Evolutionary conservation across 92 coral and sea anemone species (phyloP).

Genomic region (Zoanthus sansibaricus): DNA sequence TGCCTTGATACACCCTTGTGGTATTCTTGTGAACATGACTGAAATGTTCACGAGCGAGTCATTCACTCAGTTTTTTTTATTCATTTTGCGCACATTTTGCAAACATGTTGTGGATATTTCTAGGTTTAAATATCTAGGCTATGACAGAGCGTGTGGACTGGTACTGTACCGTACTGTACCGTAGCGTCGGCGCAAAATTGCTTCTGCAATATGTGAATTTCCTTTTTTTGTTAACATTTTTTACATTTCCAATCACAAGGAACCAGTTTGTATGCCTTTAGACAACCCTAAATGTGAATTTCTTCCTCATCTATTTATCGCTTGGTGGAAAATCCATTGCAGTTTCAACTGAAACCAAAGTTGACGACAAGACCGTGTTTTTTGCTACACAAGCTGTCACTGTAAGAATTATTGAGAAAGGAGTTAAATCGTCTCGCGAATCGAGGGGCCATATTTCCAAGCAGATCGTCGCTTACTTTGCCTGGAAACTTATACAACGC

Average conservation of each 20-base stretch:
- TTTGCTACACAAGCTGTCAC: no score
- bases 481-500: no score
- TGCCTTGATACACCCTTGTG: slow-evolving; percentile 10
- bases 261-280: slow-evolving; percentile 42
- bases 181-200: slow-evolving; percentile 44
- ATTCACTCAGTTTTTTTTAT: slow-evolving; percentile 34
- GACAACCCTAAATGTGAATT: slow-evolving; percentile 42
- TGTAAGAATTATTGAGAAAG: no score
- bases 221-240: slow-evolving; percentile 35
- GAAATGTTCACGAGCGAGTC: slow-evolving; percentile 58
- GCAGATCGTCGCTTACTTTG: no score
- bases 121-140: slow-evolving; percentile 20
- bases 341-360: no score
- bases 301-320: neutral
- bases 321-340: no score
- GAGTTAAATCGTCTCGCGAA: no score
- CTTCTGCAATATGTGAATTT: slow-evolving; percentile 27
- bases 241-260: slow-evolving; percentile 36
- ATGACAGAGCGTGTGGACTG: slow-evolving; percentile 36
- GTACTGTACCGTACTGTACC: slow-evolving; percentile 26
- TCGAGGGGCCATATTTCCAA: no score
- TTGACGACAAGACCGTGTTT: no score
- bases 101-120: slow-evolving; percentile 8
- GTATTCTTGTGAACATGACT: slow-evolving; percentile 47
- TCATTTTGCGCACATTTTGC: slow-evolving; percentile 42